Percentiles rank a stretch among this genome's conserved stretches.
phyloP scores from a whole-genome alignment of 2,113 vertebrate genomes.

The Rallus limicola region DNA sequence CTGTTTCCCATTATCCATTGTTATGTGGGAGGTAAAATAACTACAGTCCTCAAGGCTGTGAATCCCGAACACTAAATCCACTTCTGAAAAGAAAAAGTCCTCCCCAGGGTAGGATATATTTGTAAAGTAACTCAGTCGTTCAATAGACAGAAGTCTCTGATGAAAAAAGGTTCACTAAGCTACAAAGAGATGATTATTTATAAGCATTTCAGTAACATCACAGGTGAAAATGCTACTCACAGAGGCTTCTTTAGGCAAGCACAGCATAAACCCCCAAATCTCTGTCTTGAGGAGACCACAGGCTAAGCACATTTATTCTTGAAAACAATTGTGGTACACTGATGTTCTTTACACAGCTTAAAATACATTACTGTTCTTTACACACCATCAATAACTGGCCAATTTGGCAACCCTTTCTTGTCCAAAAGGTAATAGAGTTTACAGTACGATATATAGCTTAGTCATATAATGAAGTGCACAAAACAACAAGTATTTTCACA shows the following conservation, averaged over 20 bases:
- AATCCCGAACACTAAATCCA: background rate
- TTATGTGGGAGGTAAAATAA: background rate
- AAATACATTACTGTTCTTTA: background rate
- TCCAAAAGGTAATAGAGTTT: conserved; percentile 9
- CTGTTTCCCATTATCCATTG: background rate
- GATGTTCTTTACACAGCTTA: background rate
- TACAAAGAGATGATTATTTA: background rate
- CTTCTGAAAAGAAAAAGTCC: background rate
- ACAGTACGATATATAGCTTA: background rate
- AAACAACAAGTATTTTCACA: background rate
- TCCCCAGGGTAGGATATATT: background rate
- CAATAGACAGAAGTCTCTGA: background rate
- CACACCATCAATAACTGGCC: background rate
- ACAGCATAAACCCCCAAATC: background rate
- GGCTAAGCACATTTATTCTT: background rate
- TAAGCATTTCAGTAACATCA: background rate
- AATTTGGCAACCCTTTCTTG: background rate
- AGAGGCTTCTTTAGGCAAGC: background rate
- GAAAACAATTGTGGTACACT: background rate
- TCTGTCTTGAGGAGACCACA: background rate
- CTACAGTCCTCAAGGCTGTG: background rate
- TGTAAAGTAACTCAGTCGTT: background rate
- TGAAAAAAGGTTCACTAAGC: background rate
- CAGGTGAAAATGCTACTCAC: background rate
- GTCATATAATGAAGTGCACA: background rate